A percentile compares a stretch with the other conserved stretches of the same genome.
phyloP scores from a whole-genome alignment of 1,140 invertebrate genomes.

The Ostrea edulis region DNA sequence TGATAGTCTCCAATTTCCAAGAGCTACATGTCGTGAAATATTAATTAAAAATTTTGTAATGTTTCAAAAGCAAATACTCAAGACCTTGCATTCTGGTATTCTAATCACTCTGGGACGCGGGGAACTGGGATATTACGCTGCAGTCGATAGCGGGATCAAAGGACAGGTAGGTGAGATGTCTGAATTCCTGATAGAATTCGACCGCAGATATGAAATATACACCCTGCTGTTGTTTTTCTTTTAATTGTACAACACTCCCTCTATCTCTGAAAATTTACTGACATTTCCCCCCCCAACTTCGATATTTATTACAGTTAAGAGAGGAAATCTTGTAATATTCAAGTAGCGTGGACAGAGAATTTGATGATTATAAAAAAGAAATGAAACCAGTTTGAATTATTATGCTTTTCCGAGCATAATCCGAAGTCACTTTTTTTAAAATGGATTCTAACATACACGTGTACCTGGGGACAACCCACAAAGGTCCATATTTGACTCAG shows the following conservation, averaged over 20 bases:
- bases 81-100: not conserved
- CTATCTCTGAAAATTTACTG: too few species aligned
- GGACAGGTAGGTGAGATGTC: not conserved
- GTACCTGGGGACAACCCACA: too few species aligned
- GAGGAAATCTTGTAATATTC: too few species aligned
- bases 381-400: too few species aligned
- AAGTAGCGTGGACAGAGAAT: too few species aligned
- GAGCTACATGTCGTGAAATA: constrained; percentile 7
- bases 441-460: too few species aligned
- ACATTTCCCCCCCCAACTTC: too few species aligned
- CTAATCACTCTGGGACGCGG: not conserved
- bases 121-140: not conserved
- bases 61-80: not conserved
- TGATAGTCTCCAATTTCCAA: not conserved
- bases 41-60: constrained; percentile 36
- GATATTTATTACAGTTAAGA: too few species aligned
- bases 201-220: not conserved
- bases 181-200: not conserved
- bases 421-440: too few species aligned
- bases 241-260: not conserved
- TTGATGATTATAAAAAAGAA: too few species aligned
- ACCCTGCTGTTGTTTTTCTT: constrained; percentile 8
- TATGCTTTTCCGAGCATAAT: too few species aligned
- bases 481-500: too few species aligned
- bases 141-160: not conserved